These are phyloP conservation scores for Hyperoplus immaculatus DNA, from an alignment of 2,797 vertebrate species.

Conservation along the genomic window DNA sequence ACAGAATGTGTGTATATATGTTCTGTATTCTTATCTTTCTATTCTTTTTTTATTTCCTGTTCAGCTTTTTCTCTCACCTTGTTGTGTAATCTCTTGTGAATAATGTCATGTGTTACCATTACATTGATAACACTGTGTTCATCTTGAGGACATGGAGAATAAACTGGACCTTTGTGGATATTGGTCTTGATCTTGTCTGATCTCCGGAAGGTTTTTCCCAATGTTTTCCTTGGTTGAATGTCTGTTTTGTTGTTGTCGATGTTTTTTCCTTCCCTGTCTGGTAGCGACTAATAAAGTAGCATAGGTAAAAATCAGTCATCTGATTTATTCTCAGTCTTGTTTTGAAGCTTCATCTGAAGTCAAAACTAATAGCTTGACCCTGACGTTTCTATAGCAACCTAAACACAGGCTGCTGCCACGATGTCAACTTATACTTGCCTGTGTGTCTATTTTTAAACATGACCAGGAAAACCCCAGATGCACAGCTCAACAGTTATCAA, in stretches of 20 bases:
- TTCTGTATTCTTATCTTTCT: background rate
- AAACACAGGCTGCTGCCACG: slow-evolving; percentile 73
- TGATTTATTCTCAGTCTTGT: slow-evolving; percentile 35
- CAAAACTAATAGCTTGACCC: slow-evolving; percentile 80
- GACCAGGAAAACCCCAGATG: slow-evolving; percentile 50
- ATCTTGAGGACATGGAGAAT: background rate
- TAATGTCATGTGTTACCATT: background rate
- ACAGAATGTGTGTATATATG: background rate
- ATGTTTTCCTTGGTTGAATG: background rate
- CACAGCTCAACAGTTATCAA: slow-evolving; percentile 22
- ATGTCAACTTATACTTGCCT: slow-evolving; percentile 69
- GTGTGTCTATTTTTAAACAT: slow-evolving; percentile 71
- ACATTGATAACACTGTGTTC: background rate
- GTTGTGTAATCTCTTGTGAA: background rate
- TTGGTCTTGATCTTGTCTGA: slow-evolving; percentile 9
- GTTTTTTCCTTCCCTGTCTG: background rate
- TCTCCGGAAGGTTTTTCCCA: background rate
- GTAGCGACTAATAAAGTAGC: slow-evolving; percentile 25
- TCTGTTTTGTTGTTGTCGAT: background rate
- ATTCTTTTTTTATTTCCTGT: background rate
- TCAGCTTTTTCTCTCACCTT: background rate
- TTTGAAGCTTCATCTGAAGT: slow-evolving; percentile 68
- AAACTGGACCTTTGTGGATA: slow-evolving; percentile 6
- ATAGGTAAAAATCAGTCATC: slow-evolving; percentile 49
- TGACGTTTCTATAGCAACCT: slow-evolving; percentile 87